Evolutionary conservation across 2,888 invertebrate genomes (phyloP), one percentile per base, ranked within the genome.

Genomic region (Melipona beecheii): DNA sequence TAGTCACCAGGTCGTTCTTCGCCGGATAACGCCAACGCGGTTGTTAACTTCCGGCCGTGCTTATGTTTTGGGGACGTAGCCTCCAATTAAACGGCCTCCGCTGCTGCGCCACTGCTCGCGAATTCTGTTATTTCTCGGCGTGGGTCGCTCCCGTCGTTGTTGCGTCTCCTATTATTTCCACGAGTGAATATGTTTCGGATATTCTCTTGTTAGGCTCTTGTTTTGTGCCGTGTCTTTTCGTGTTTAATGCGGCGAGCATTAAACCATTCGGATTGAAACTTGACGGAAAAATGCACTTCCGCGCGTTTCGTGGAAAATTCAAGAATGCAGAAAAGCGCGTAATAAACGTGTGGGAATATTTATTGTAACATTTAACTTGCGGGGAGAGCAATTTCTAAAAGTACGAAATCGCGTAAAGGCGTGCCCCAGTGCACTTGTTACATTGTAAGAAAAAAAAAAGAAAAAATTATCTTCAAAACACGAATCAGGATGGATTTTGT

Each of bases 1-100:
- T 17, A 60, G 60, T 58, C 21, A 21, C 24, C 36, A 27, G 19
- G 52, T 27, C 68, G 77, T 81, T 72, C 75, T 78, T 78, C 73
- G 31, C 19, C 49, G 70, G 70, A 81, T 76, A 81, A 81, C 77
- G 27, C 15, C 68, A 24, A 62, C 58, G 60, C 24, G 71, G 66
- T 75, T 78, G 78, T 75, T 84, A 68, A 72, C 60, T 71, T 70
- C 56, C 36, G 31, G 21, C 60, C 24, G 21, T 49, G 70, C 60
- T 65, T 62, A 75, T 70, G 69, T 82, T 70, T 69, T 50, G 62
- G 36, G 58, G 15, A 27, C 62, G n/a, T 31, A 31, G 72, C 49
- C 58, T 49, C 49, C 13, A 50, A 62, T 60, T 72, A 72, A 72
- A 72, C 36, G 36, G n/a, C 24, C n/a, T 56, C n/a, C 31, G n/a